Conservation (phyloP, 2,797 vertebrate genomes). For the Eospalax fontanierii region DNA sequence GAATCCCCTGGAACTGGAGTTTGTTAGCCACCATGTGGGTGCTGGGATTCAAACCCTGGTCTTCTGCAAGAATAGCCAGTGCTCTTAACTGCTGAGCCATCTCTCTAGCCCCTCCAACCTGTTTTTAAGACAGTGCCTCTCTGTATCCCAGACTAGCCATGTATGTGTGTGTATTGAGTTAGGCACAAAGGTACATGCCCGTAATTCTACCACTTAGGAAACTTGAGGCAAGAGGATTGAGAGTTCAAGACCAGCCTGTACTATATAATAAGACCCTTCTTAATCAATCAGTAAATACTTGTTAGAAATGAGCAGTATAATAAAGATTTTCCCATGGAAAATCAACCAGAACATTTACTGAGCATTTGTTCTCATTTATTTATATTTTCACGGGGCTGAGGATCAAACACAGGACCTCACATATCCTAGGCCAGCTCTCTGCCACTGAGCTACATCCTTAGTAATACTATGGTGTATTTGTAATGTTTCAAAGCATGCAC, state of each 20-base stretch:
- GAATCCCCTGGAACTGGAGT: too few relatives aligned
- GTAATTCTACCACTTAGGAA: background rate
- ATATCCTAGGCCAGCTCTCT: too few relatives aligned
- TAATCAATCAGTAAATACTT: slow-evolving; percentile 12
- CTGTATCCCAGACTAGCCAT: background rate
- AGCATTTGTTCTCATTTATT: background rate
- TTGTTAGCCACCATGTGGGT: too few relatives aligned
- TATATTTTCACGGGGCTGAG: background rate
- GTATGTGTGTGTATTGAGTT: background rate
- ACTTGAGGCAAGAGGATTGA: background rate
- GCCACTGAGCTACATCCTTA: background rate
- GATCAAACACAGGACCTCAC: background rate
- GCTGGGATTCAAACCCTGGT: too few relatives aligned
- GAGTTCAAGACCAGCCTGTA: background rate
- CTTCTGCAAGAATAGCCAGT: too few relatives aligned
- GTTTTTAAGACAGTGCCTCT: background rate
- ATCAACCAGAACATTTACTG: slow-evolving; percentile 35
- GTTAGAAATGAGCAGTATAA: slow-evolving; percentile 47
- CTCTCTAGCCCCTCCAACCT: background rate
- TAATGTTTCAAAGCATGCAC: slow-evolving; percentile 26
- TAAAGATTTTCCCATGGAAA: slow-evolving; percentile 67
- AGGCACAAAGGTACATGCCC: background rate
- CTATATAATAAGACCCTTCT: background rate
- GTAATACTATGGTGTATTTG: background rate
- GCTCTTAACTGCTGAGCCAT: too few relatives aligned